Conservation (phyloP, 2,888 invertebrate genomes). For the Hofmannophila pseudospretella region DNA sequence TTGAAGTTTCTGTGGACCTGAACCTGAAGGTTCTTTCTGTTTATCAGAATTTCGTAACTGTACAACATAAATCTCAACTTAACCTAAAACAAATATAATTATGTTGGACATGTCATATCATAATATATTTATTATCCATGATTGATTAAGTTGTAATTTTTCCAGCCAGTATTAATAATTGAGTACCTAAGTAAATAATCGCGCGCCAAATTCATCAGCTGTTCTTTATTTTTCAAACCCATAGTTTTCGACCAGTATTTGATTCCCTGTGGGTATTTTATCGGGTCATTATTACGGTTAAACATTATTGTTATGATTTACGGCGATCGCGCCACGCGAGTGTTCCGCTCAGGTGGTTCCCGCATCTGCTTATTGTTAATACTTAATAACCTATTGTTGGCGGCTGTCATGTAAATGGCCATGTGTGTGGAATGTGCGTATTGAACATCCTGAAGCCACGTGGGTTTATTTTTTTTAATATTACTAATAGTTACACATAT, state of each 20-base stretch:
- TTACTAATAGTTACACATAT: too few species aligned
- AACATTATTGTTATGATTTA: slow-evolving; percentile 57
- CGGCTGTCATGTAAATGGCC: slow-evolving; percentile 16
- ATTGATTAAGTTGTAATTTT: slow-evolving; percentile 1
- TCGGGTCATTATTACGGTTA: slow-evolving; percentile 33
- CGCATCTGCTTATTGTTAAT: slow-evolving; percentile 68
- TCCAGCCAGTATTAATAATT: too few species aligned
- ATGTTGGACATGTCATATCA: too few species aligned
- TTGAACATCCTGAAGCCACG: not conserved
- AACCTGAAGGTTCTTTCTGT: too few species aligned
- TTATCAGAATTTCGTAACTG: too few species aligned
- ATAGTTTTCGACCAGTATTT: slow-evolving; percentile 17
- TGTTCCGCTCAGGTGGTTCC: slow-evolving; percentile 60
- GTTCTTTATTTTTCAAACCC: slow-evolving; percentile 5
- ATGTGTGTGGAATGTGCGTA: slow-evolving; percentile 9
- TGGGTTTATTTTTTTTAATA: not conserved
- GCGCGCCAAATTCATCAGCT: slow-evolving; percentile 5
- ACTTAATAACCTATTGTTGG: slow-evolving; percentile 66
- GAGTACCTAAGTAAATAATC: not conserved
- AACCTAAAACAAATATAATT: too few species aligned
- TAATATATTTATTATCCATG: too few species aligned
- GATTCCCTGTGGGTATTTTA: slow-evolving; percentile 28
- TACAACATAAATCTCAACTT: too few species aligned
- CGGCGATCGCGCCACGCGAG: slow-evolving; percentile 26
- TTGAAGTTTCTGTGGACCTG: not conserved